Evolutionary conservation across 2,888 invertebrate species (phyloP), one percentile per base, ranked within the genome.

Genomic region (Drosophila setosimentum): DNA sequence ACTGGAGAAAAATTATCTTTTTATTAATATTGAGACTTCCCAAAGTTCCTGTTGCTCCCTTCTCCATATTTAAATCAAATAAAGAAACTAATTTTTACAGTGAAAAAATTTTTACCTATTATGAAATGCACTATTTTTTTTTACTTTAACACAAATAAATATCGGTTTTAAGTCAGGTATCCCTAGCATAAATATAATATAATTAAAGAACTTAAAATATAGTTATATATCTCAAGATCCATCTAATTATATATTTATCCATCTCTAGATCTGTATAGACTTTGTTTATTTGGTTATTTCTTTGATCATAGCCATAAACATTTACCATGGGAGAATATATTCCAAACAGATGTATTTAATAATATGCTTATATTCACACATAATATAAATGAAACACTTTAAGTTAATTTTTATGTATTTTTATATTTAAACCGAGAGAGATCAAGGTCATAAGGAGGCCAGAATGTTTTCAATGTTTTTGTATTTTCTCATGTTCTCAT

Each of bases 91-190:
- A 3, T 11, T 6, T 3, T 29, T 29, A 29, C 29, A n/a, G n/a
- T n/a, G n/a, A n/a, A n/a, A n/a, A n/a, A n/a, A n/a, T n/a, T n/a
- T n/a, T n/a, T n/a, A n/a, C n/a, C 7, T n/a, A 11, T 40, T 40
- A 40, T 42, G 11, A n/a, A 42, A 42, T 2, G 2, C 1, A 42
- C 11, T n/a, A n/a, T 11, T 42, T 42, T 2, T n/a, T n/a, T 40
- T 2, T 40, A 2, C 0, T 5, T 11, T 5, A 10, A 5, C n/a
- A n/a, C n/a, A 40, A n/a, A n/a, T n/a, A 11, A 10, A 0, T 11
- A 6, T n/a, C 40, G n/a, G n/a, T 42, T 5, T n/a, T n/a, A 1
- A 2, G 11, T 11, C 5, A 10, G n/a, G 0, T 37, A 37, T 10
- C 18, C 2, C 1, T 18, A 10, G 4, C 18, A 18, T 18, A 10